Evolutionary conservation across 2,113 vertebrate genomes (phyloP).

Genomic region (Axis porcinus): DNA sequence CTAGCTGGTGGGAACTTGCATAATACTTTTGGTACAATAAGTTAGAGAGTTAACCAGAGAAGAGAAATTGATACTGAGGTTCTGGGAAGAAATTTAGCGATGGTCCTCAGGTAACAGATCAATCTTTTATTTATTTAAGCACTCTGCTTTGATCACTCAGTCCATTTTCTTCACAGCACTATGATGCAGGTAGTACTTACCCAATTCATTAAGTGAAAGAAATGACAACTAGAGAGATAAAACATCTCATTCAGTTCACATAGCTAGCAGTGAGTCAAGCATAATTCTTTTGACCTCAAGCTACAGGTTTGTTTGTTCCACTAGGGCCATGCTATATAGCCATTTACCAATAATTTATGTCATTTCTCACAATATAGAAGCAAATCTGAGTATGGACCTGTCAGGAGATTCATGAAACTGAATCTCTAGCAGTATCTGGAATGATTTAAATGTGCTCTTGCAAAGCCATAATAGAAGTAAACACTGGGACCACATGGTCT

Average conservation of each 20-base stretch:
- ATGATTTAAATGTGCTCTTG: neutral
- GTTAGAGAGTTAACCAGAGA: neutral
- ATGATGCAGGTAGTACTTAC: neutral
- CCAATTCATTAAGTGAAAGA: neutral
- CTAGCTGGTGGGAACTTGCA: neutral
- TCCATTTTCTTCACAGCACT: neutral
- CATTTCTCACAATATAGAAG: neutral
- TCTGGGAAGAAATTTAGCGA: neutral
- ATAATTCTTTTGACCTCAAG: neutral
- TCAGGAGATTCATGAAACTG: neutral
- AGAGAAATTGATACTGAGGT: neutral
- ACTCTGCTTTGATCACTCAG: neutral
- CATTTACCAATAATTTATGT: neutral
- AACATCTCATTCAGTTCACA: neutral
- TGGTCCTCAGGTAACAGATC: neutral
- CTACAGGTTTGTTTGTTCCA: neutral
- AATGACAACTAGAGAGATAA: neutral
- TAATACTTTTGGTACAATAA: neutral
- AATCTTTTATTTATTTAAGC: neutral
- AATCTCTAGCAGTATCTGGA: neutral
- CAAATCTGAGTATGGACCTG: neutral
- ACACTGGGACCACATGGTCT: neutral
- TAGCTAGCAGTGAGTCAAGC: neutral
- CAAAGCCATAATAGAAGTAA: neutral
- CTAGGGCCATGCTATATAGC: neutral